These are phyloP conservation scores for Apus apus DNA, from an alignment of 2,113 vertebrate species.

Conservation along the genomic window DNA sequence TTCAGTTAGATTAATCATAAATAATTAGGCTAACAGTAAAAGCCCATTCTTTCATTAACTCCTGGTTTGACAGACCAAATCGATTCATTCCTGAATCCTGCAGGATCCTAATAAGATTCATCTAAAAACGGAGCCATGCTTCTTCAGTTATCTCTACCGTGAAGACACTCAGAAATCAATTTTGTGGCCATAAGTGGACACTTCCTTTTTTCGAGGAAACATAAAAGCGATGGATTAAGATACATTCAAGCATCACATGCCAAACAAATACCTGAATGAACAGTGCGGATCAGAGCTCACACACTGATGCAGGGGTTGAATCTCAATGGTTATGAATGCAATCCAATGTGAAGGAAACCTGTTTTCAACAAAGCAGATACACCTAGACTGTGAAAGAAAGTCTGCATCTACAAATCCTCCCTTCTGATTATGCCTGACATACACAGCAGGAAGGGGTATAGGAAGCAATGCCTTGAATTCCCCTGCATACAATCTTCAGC, in stretches of 20 bases:
- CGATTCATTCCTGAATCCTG: constrained; percentile 6
- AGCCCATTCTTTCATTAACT: constrained; percentile 56
- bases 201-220: neutral
- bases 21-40: constrained; percentile 32
- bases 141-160: neutral
- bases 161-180: neutral
- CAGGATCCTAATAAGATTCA: constrained; percentile 41
- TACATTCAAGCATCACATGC: neutral
- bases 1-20: constrained; percentile 32
- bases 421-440: neutral
- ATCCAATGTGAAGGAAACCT: neutral
- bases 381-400: neutral
- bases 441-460: neutral
- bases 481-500: neutral
- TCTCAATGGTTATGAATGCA: neutral
- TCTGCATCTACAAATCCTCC: neutral
- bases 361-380: neutral
- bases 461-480: neutral
- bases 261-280: neutral
- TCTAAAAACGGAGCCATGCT: neutral
- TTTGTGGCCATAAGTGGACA: neutral
- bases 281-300: neutral
- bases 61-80: constrained; percentile 30
- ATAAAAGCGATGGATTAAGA: neutral
- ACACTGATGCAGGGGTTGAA: neutral